These are phyloP conservation scores for Laspeyria flexula DNA, from an alignment of 2,888 invertebrate genomes.

Conservation along the genomic window DNA sequence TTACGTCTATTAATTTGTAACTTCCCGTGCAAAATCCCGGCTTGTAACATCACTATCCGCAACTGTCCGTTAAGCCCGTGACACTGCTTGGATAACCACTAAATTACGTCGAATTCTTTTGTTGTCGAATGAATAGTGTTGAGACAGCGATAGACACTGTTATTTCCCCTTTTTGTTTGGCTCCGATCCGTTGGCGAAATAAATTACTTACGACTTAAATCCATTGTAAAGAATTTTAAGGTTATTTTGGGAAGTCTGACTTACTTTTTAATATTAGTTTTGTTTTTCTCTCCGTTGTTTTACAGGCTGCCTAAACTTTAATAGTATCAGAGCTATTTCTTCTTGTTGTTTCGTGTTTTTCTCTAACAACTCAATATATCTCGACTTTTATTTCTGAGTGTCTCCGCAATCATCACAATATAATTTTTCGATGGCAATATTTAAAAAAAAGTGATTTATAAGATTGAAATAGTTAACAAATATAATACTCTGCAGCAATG, in stretches of 20 bases:
- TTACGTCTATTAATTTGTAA: slow-evolving; percentile 6
- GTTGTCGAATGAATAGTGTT: slow-evolving; percentile 46
- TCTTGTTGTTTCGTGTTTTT: no score
- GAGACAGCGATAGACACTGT: slow-evolving; percentile 45
- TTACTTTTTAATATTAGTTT: slow-evolving; percentile 4
- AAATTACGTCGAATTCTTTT: slow-evolving; percentile 51
- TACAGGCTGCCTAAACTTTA: background rate
- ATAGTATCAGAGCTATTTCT: no score
- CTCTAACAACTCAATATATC: no score
- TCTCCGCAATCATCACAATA: no score
- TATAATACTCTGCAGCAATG: no score
- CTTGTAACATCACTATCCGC: slow-evolving; percentile 34
- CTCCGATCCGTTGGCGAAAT: slow-evolving; percentile 33
- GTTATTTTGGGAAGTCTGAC: slow-evolving; percentile 10
- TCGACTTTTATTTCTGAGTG: no score
- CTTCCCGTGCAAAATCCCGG: slow-evolving; percentile 15
- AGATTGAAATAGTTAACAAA: no score
- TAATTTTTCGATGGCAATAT: no score
- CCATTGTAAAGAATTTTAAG: slow-evolving; percentile 26
- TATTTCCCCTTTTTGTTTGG: slow-evolving; percentile 46
- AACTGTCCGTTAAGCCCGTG: slow-evolving; percentile 43
- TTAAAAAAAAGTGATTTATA: no score
- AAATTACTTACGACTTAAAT: slow-evolving; percentile 34
- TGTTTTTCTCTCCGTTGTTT: slow-evolving; percentile 1
- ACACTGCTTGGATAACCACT: slow-evolving; percentile 50